Base-by-base conservation (phyloP, 2,113 vertebrate genomes). In the Chunga burmeisteri region DNA sequence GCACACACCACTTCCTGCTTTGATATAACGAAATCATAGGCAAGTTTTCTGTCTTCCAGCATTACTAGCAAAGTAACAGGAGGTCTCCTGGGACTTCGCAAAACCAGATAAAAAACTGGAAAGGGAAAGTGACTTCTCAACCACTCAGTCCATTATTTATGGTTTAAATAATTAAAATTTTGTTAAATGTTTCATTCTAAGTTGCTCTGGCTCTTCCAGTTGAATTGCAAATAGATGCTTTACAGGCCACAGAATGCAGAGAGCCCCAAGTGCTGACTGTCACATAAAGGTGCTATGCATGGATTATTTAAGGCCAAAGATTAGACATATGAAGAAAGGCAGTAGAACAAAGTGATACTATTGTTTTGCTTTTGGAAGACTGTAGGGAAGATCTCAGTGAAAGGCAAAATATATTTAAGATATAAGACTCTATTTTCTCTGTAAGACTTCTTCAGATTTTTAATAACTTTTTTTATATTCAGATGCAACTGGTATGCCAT, bases 91-190 rank as follows among this genome's bases (percentile, higher is more conserved):
- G 50, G 78, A 96, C n/a, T 83, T 67, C 59, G 68, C 25, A 93
- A 90, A 96, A 94, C 44, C n/a, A 85, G 68, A 55, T 2, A 68
- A 83, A 91, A 83, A 66, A n/a, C 63, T 90, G 59, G 34, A 79
- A 75, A 73, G 32, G 25, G 30, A 91, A 91, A 94, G 52, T 62
- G 6, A 93, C 34, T 96, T 89, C 73, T 94, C 61, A 72, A 86
- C 49, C 40, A 77, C 34, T 86, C 71, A 32, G 71, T 94, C 79
- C 55, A 96, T 96, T 95, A 93, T 86, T 94, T 91, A 93, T 79
- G 53, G 46, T 50, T 95, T 96, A 92, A 97, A 93, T 97, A 96
- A 96, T 97, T 95, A 70, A 96, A 94, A 58, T 93, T 92, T 91
- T 89, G 71, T 94, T 96, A 84, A 94, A 94, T 89, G 65, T 84